Evolutionary conservation across 1,140 invertebrate species (phyloP).

Genomic region (Heliothis virescens): DNA sequence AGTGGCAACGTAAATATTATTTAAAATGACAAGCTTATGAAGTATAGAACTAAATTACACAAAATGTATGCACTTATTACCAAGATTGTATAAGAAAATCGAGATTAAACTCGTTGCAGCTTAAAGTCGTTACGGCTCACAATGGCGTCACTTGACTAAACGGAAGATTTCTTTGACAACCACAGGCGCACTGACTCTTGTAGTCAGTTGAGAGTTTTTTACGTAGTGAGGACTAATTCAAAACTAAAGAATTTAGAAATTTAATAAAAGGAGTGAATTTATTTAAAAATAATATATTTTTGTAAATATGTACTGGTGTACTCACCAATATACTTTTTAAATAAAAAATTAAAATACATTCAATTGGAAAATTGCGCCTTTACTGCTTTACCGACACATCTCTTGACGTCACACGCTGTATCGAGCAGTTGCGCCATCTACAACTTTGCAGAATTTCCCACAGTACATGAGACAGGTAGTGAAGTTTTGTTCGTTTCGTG

Average conservation of each 20-base stretch:
- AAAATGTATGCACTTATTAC: slow-evolving; percentile 87
- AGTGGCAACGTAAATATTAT: slow-evolving; percentile 79
- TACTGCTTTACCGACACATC: slow-evolving; percentile 66
- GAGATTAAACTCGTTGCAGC: slow-evolving; percentile 88
- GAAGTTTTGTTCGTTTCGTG: slow-evolving; percentile 88
- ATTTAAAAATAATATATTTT: background rate
- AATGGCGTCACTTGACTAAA: slow-evolving; percentile 90
- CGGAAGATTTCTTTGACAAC: slow-evolving; percentile 79
- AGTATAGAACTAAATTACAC: slow-evolving; percentile 73
- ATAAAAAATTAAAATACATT: slow-evolving; percentile 40
- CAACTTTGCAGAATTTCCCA: slow-evolving; percentile 79
- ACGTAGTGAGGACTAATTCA: background rate
- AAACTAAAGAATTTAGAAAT: no score
- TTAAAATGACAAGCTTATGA: slow-evolving; percentile 61
- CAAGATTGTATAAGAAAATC: slow-evolving; percentile 89
- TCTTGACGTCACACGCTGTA: slow-evolving; percentile 85
- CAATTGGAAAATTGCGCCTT: slow-evolving; percentile 30
- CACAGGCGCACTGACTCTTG: slow-evolving; percentile 71
- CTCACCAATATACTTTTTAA: slow-evolving; percentile 4
- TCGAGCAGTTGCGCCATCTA: slow-evolving; percentile 80
- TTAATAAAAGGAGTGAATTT: background rate
- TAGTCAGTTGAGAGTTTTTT: slow-evolving; percentile 56
- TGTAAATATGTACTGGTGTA: background rate
- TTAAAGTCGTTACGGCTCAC: slow-evolving; percentile 92
- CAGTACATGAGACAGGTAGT: slow-evolving; percentile 81